phyloP scores from a whole-genome alignment of 1,140 invertebrate genomes.

The Hetaerina americana region DNA sequence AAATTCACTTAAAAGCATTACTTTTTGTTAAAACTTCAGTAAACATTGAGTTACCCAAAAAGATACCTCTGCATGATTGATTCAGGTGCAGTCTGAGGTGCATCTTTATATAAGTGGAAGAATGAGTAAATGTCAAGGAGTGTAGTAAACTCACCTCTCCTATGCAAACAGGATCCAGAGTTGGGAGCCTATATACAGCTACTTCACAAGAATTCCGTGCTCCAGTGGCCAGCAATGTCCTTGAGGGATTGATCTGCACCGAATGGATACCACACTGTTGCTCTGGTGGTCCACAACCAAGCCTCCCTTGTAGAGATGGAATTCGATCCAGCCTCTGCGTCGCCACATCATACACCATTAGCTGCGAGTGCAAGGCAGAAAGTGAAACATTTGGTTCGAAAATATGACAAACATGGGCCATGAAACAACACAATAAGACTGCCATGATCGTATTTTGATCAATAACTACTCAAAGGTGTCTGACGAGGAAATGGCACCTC shows the following conservation, averaged over 20 bases:
- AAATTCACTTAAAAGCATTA: no score
- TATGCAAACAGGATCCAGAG: constrained; percentile 87
- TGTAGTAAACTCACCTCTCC: constrained; percentile 48
- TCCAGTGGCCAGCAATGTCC: constrained; percentile 80
- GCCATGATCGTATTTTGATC: no score
- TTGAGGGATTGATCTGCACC: constrained; percentile 87
- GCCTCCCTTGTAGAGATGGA: constrained; percentile 56
- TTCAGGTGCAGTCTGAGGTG: no score
- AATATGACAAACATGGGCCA: no score
- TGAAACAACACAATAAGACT: no score
- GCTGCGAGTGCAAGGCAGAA: constrained; percentile 31
- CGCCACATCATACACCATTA: constrained; percentile 72
- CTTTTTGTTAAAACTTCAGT: no score
- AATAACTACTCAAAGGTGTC: no score
- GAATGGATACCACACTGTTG: constrained; percentile 85
- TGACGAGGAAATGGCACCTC: no score
- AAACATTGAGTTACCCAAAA: no score
- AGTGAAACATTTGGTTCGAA: no score
- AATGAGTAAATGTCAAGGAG: not conserved
- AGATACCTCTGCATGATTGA: no score
- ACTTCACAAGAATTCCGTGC: constrained; percentile 85
- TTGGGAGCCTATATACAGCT: constrained; percentile 83
- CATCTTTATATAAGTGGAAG: no score
- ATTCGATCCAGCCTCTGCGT: constrained; percentile 71
- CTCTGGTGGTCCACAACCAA: constrained; percentile 29